Base-by-base conservation (phyloP, 2,113 vertebrate species). In the Paraplagusia blochii region DNA sequence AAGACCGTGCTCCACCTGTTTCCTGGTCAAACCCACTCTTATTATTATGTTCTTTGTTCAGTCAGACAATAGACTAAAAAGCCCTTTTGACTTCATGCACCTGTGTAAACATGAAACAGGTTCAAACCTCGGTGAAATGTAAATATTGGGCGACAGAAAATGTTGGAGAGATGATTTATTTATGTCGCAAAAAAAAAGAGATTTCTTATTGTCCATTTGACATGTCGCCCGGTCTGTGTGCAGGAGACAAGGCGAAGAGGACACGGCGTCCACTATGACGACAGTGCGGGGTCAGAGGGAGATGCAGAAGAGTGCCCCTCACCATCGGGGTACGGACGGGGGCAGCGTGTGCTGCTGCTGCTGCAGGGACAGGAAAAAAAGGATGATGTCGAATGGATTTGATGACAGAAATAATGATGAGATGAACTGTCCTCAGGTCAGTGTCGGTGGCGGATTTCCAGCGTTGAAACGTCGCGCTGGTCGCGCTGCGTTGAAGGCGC, bases 401-500 rank as follows among this genome's bases (percentile, higher is more conserved):
- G 22, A 35, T 57, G 59, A 54, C 11, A 5, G 17, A 43, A 43
- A 43, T 1, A 15, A 38, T 57, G 40, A 15, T n/a, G 8, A 7
- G 5, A 14, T 4, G 13, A 38, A 35, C 40, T 33, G 4, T 38
- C 52, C 5, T 52, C 45, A 6, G 67, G 45, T 56, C 22, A 8
- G 17, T 22, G 42, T 55, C 8, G 13, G 17, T 44, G 48, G 44
- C 0, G 9, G 45, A 40, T 16, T 18, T 9, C 36, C 52, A 53
- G 64, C 55, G 50, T 51, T 69, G 11, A 68, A 61, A 54, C 60
- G 55, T 53, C 53, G 44, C 44, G 48, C 63, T 18, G 71, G 66
- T 64, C 72, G 62, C 74, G 42, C 2, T 53, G 79, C 61, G 82
- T 81, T 76, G 74, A 83, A 69, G 19, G 76, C 69, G 50, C 80